Conservation (phyloP, 2,888 invertebrate species). For the Palloptera scutellata region DNA sequence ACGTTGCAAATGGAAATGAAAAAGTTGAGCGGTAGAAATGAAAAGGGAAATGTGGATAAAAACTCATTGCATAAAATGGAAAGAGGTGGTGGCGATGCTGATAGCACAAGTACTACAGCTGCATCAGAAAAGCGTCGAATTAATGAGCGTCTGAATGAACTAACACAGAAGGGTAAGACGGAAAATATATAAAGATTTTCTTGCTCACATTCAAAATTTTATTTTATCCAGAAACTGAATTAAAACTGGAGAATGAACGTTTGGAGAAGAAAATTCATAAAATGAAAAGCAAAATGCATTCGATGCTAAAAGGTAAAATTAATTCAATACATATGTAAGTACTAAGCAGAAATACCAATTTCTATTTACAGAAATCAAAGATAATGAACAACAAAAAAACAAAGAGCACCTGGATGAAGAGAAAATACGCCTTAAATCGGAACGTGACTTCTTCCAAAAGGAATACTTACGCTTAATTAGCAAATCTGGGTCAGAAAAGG, state of each 20-base stretch:
- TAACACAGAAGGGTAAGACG: slow-evolving; percentile 68
- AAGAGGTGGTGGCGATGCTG: slow-evolving; percentile 7
- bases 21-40: slow-evolving; percentile 39
- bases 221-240: slow-evolving; percentile 64
- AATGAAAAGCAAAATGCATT: slow-evolving; percentile 61
- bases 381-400: slow-evolving; percentile 40
- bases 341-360: neutral
- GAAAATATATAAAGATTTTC: neutral
- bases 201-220: slow-evolving; percentile 19
- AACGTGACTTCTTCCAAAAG: slow-evolving; percentile 63
- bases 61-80: slow-evolving; percentile 16
- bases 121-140: slow-evolving; percentile 67
- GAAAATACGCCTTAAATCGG: slow-evolving; percentile 56
- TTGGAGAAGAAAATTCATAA: slow-evolving; percentile 66
- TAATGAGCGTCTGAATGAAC: slow-evolving; percentile 69
- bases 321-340: neutral
- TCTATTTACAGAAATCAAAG: slow-evolving; percentile 40
- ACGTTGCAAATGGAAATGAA: slow-evolving; percentile 53
- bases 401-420: slow-evolving; percentile 54
- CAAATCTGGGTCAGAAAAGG: slow-evolving; percentile 55
- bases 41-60: slow-evolving; percentile 7
- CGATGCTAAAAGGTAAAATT: slow-evolving; percentile 45
- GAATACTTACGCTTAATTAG: slow-evolving; percentile 58
- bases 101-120: neutral
- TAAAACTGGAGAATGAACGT: slow-evolving; percentile 66